Evolutionary conservation across 2,888 invertebrate genomes (phyloP), one percentile per base, ranked within the genome.

Genomic region (Drosophila leonis): DNA sequence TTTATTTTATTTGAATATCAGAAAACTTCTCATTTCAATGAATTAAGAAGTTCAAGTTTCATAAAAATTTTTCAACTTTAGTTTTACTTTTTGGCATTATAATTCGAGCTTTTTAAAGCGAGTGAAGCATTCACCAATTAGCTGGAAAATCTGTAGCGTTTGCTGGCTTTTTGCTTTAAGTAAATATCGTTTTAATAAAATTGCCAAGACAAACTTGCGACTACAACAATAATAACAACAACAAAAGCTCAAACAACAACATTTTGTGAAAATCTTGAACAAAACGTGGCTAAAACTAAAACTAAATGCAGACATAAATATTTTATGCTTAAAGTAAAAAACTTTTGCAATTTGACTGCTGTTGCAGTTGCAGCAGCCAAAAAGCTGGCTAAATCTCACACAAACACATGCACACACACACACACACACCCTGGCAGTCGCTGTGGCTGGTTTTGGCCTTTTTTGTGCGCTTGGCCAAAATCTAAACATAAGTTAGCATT

Each of bases 251-350:
- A 27, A 70, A 27, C 52, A 61, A 46, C 35, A 42, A 59, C 48
- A 73, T 61, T 44, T 56, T 52, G 54, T 44, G 65, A 61, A 75
- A 81, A 80, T 72, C 71, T 72, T 69, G 66, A 82, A 80, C 83
- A 78, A 79, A 84, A 81, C 70, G 62, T 75, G 69, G 80, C 81
- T 77, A 75, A 84, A 83, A 74, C 82, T 82, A 81, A 81, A 86
- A 81, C 87, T 82, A 84, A 87, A 83, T 83, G 87, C 85, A 87
- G 85, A 78, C 87, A 83, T 87, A 85, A 86, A 87, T 84, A 86
- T 86, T 86, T 84, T 83, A 84, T 84, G 84, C 83, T 84, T 84
- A 86, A 85, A 85, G 87, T 80, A 86, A 84, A 82, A 85, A 86
- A 85, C 81, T 84, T 86, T 85, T 86, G 83, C 87, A 86, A 86